Percentiles rank a stretch among this genome's conserved stretches.
These are phyloP conservation scores for Epizoanthus stellaris DNA, from an alignment of 92 coral and sea anemone species.

Conservation along the genomic window DNA sequence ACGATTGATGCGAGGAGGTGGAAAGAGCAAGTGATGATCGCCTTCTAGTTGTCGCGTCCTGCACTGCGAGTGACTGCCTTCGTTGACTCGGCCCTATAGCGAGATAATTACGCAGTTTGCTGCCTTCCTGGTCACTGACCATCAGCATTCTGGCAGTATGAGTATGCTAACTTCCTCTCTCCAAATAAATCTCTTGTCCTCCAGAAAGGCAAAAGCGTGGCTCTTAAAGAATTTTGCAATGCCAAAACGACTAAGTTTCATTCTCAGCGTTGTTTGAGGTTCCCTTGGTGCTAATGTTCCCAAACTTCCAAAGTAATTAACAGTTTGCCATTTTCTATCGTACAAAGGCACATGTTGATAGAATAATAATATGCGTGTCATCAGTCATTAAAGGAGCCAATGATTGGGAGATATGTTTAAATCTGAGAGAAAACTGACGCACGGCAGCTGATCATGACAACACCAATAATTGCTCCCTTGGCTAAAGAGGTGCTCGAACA, in stretches of 20 bases:
- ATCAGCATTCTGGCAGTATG: background rate
- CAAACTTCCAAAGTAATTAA: background rate
- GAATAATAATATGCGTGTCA: background rate
- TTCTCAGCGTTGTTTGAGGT: background rate
- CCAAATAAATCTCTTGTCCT: background rate
- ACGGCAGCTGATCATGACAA: background rate
- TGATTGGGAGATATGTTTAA: background rate
- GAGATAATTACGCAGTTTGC: constrained; percentile 1
- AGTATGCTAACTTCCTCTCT: background rate
- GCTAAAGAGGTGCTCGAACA: background rate
- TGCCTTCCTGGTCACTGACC: constrained; percentile 2
- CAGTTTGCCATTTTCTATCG: background rate
- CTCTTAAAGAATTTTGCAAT: background rate
- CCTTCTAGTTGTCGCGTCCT: background rate
- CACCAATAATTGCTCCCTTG: constrained; percentile 9
- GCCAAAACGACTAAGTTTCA: background rate
- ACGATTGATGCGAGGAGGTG: constrained; percentile 20
- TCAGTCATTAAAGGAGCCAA: background rate
- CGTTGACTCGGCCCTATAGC: constrained; percentile 8
- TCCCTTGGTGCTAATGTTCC: background rate
- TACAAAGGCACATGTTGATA: background rate
- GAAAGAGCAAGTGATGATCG: constrained; percentile 2
- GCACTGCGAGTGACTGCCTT: constrained; percentile 13
- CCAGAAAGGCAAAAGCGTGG: background rate
- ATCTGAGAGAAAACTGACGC: background rate